phyloP scores from a whole-genome alignment of 2,113 vertebrate genomes.

The Leucosticte australis region DNA sequence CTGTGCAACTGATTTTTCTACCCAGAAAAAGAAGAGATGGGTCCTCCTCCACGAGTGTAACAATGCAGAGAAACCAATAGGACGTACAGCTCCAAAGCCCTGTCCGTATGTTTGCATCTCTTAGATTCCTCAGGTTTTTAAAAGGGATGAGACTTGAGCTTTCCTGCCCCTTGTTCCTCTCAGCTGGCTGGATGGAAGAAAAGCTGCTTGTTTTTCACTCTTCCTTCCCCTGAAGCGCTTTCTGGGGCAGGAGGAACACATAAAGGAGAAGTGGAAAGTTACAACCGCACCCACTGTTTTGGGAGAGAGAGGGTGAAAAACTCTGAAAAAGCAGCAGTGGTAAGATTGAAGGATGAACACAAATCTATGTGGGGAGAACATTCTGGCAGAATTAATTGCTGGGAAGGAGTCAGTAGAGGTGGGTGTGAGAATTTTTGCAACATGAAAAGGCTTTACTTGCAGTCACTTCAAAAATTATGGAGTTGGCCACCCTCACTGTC shows the following conservation, averaged over 20 bases:
- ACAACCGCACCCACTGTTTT: slow-evolving; percentile 1
- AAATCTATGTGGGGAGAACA: slow-evolving; percentile 48
- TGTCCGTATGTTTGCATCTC: background rate
- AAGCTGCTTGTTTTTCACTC: background rate
- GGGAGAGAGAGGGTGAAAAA: background rate
- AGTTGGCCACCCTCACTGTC: slow-evolving; percentile 54
- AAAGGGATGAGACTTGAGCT: background rate
- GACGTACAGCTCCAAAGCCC: background rate
- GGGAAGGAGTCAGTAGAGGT: slow-evolving; percentile 57
- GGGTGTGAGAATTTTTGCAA: slow-evolving; percentile 66
- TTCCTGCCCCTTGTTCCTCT: background rate
- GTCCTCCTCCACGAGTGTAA: background rate
- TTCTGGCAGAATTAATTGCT: slow-evolving; percentile 67
- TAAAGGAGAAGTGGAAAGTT: slow-evolving; percentile 34
- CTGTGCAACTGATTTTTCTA: background rate
- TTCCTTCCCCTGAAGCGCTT: background rate
- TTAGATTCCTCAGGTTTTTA: background rate
- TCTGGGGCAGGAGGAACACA: background rate
- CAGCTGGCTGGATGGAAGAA: background rate
- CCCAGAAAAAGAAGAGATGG: background rate
- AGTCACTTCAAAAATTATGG: slow-evolving; percentile 42
- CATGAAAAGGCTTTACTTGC: slow-evolving; percentile 57
- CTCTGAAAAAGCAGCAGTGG: background rate
- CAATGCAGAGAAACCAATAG: background rate
- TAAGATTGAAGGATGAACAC: slow-evolving; percentile 54